Conservation (phyloP, 2,888 invertebrate species). For the Yponomeuta cagnagella region DNA sequence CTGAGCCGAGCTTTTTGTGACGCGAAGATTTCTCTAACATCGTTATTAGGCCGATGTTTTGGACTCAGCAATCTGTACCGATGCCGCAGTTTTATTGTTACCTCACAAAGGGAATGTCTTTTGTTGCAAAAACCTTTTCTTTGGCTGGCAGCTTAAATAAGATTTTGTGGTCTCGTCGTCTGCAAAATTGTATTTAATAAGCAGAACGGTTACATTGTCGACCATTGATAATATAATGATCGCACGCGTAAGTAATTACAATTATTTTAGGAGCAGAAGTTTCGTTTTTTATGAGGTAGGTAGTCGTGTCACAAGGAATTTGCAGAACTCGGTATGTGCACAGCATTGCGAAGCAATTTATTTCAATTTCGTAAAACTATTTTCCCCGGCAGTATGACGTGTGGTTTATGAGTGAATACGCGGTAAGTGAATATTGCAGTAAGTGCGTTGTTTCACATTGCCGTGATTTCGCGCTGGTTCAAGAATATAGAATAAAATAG, state of each 20-base stretch:
- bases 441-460: conserved; percentile 42
- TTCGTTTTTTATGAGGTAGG: too few species aligned
- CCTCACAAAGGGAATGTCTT: conserved; percentile 4
- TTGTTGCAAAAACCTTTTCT: conserved; percentile 3
- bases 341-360: background rate
- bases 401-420: conserved; percentile 28
- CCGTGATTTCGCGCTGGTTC: conserved; percentile 39
- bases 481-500: conserved; percentile 40
- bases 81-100: conserved; percentile 16
- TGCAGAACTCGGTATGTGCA: too few species aligned
- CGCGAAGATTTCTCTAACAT: conserved; percentile 34
- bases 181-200: background rate
- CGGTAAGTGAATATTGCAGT: conserved; percentile 27
- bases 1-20: conserved; percentile 31
- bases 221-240: background rate
- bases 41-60: conserved; percentile 29
- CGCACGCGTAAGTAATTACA: background rate
- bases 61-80: conserved; percentile 16
- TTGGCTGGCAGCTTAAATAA: background rate
- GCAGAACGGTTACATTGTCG: background rate
- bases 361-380: background rate
- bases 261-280: background rate
- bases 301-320: too few species aligned
- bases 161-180: background rate
- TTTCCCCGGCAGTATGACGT: conserved; percentile 17